These are phyloP conservation scores for Taenioides sp. DNA, from an alignment of 2,797 vertebrate species.

Conservation along the genomic window DNA sequence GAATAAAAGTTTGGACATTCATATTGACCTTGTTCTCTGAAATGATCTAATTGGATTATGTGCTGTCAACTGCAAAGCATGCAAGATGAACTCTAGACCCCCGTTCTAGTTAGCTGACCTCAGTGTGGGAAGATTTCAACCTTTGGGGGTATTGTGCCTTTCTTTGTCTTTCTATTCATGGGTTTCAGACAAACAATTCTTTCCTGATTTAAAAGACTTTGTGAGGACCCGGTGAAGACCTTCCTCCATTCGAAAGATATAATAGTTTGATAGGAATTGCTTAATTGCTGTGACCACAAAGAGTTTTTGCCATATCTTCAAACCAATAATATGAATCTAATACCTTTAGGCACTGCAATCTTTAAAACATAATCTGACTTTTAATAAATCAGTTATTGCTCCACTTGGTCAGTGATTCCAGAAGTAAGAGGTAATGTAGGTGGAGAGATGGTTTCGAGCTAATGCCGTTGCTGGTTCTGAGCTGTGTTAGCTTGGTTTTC, in stretches of 20 bases:
- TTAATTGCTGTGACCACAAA: no score
- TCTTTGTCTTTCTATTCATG: not conserved
- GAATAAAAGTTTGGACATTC: not conserved
- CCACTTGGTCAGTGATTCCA: not conserved
- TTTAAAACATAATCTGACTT: not conserved
- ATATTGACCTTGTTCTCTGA: conserved; percentile 5
- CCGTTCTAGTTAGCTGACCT: conserved; percentile 34
- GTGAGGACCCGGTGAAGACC: no score
- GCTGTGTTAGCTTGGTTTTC: no score
- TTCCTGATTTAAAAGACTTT: no score
- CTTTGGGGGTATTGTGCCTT: not conserved
- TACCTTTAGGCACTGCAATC: not conserved
- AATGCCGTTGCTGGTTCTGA: no score
- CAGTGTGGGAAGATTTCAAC: not conserved
- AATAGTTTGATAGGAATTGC: no score
- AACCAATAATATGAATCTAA: not conserved
- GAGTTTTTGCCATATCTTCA: no score
- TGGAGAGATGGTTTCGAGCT: no score
- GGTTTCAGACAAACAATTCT: no score
- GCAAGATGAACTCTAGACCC: conserved; percentile 31
- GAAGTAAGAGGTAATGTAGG: not conserved
- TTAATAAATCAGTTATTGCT: not conserved
- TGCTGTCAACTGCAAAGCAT: conserved; percentile 41
- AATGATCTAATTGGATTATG: conserved; percentile 28
- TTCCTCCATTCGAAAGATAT: no score